Evolutionary conservation across 1,140 invertebrate species (phyloP).

Genomic region (Lepidurus packardi): DNA sequence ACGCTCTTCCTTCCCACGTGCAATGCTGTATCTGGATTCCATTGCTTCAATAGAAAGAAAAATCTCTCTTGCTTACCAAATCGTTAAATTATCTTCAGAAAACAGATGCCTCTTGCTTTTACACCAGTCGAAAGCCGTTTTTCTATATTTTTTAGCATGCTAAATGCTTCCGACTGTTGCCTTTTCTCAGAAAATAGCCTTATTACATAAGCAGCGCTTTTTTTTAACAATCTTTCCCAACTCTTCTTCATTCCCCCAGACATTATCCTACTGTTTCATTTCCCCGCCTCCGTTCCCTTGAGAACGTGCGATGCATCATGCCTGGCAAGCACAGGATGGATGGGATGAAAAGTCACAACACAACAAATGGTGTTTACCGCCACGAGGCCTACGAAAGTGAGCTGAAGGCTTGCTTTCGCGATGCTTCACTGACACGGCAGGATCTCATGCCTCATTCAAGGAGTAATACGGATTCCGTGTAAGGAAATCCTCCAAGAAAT

Average conservation of each 20-base stretch:
- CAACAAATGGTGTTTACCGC: background rate
- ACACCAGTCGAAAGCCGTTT: too few species aligned
- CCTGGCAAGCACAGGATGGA: background rate
- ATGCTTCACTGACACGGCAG: background rate
- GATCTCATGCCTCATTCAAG: slow-evolving; percentile 13
- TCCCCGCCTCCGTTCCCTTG: background rate
- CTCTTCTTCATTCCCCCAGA: background rate
- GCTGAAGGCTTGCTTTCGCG: background rate
- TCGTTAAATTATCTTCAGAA: background rate
- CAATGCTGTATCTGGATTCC: background rate
- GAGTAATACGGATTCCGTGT: background rate
- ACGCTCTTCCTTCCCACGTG: background rate
- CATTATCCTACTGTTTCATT: background rate
- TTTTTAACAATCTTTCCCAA: background rate
- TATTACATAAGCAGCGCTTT: background rate
- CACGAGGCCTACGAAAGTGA: background rate
- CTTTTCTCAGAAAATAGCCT: too few species aligned
- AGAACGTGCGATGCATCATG: background rate
- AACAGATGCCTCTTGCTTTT: background rate
- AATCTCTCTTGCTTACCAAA: background rate
- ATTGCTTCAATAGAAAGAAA: background rate
- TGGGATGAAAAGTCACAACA: background rate
- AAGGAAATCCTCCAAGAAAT: background rate
- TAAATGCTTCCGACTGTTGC: too few species aligned
- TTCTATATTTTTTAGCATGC: too few species aligned